Percentiles rank a stretch among this genome's conserved stretches.
phyloP scores from a whole-genome alignment of 2,797 vertebrate genomes.

The Sphenopsis melanotis region DNA sequence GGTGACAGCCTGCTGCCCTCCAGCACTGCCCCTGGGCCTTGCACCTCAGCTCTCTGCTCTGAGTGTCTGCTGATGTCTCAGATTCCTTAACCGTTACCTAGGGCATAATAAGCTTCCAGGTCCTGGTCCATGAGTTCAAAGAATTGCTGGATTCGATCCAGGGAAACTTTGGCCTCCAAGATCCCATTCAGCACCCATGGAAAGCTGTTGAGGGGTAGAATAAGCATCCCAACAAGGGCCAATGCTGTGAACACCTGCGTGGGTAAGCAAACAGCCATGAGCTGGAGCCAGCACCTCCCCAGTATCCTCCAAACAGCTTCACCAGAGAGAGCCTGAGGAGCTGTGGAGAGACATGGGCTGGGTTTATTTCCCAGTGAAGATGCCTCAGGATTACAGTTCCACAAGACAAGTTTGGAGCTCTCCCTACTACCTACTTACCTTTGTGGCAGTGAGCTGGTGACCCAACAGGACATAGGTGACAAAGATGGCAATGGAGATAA shows the following conservation, averaged over 20 bases:
- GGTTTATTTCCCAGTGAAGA: neutral
- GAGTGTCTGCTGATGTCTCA: neutral
- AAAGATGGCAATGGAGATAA: constrained; percentile 92
- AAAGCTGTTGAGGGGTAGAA: constrained; percentile 91
- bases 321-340: neutral
- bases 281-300: neutral
- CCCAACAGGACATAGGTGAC: constrained; percentile 89
- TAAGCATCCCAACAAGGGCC: constrained; percentile 91
- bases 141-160: constrained; percentile 90
- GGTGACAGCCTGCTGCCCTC: neutral
- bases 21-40: neutral
- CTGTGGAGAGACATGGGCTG: neutral
- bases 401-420: neutral
- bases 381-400: neutral
- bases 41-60: neutral
- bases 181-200: constrained; percentile 93
- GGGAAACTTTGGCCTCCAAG: constrained; percentile 92
- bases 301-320: neutral
- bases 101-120: constrained; percentile 82
- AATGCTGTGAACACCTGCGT: constrained; percentile 91
- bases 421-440: constrained; percentile 72
- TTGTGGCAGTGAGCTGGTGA: constrained; percentile 90
- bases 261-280: neutral
- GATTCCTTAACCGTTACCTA: constrained; percentile 69
- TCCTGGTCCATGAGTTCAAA: constrained; percentile 85